Evolutionary conservation across 2,113 vertebrate species (phyloP), one percentile per base, ranked within the genome.

Genomic region (Pedionomus torquatus): DNA sequence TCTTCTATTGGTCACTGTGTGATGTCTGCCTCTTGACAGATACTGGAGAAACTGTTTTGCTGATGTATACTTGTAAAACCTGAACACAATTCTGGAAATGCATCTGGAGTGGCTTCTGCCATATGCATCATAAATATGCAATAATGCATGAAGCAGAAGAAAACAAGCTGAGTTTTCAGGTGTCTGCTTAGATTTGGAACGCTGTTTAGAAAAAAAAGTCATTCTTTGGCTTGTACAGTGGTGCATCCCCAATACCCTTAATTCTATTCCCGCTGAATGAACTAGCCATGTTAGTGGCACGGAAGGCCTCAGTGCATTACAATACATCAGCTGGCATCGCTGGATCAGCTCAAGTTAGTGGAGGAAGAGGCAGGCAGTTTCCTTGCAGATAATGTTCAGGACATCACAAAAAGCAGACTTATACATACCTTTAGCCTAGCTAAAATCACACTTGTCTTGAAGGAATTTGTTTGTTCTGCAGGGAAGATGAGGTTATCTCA

Each of bases 31-130:
- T 68, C 78, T 86, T 63, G 85, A 90, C 23, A 49, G n/a, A 77
- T 19, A 63, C 52, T 74, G 83, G 70, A 75, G 64, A 92, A 95
- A 48, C 63, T 94, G 10, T 83, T 90, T 91, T 93, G 92, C 71
- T 95, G 91, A 74, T 92, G 86, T 93, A 95, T 96, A 79, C 54
- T 82, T 75, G 51, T 81, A 21, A 49, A 76, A 26, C 86, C 85
- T 91, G 84, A 94, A 94, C 37, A 83, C 39, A 84, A 51, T 17
- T 94, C 55, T 61, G 17, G n/a, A 81, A 69, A 66, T 0, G 0
- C 52, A 55, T 85, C 55, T 85, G 65, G 69, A 60, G 72, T 74
- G 35, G 86, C 39, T 96, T 95, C 49, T 95, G 82, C 87, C 72
- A 25, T 71, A 14, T 61, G 41, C 69, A 66, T 70, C 48, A 44